Evolutionary conservation across 2,888 invertebrate species (phyloP).

Genomic region (Empis stercorea): DNA sequence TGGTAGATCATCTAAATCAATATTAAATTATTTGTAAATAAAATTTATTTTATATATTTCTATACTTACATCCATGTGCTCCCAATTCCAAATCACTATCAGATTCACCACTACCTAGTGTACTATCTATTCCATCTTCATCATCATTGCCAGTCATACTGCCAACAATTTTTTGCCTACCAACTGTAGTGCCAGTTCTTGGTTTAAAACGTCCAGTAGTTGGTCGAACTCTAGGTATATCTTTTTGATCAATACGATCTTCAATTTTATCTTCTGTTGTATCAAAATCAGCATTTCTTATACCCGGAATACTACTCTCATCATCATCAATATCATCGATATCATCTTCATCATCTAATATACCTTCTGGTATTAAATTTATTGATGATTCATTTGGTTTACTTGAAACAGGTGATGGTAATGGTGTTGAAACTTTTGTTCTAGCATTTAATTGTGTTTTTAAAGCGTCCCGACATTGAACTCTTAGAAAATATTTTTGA

Average conservation of each 20-base stretch:
- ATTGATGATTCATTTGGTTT: slow-evolving; percentile 31
- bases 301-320: slow-evolving; percentile 27
- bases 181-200: slow-evolving; percentile 13
- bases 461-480: slow-evolving; percentile 77
- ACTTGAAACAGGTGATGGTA: slow-evolving; percentile 24
- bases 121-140: slow-evolving; percentile 28
- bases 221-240: slow-evolving; percentile 24
- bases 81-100: slow-evolving; percentile 32
- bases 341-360: slow-evolving; percentile 33
- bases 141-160: slow-evolving; percentile 16
- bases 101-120: slow-evolving; percentile 27
- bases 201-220: slow-evolving; percentile 30
- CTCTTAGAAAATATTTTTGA: slow-evolving; percentile 74
- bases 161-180: slow-evolving; percentile 15
- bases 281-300: slow-evolving; percentile 24
- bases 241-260: slow-evolving; percentile 1
- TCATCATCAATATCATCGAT: slow-evolving; percentile 19
- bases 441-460: slow-evolving; percentile 60
- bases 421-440: slow-evolving; percentile 23
- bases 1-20: slow-evolving; percentile 29
- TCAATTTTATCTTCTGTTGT: slow-evolving; percentile 7
- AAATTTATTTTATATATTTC: too few relatives aligned
- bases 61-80: slow-evolving; percentile 23
- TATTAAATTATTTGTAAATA: slow-evolving; percentile 3
- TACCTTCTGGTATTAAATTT: slow-evolving; percentile 30